phyloP scores from a whole-genome alignment of 2,797 vertebrate species.

The Benthosema pterotum region DNA sequence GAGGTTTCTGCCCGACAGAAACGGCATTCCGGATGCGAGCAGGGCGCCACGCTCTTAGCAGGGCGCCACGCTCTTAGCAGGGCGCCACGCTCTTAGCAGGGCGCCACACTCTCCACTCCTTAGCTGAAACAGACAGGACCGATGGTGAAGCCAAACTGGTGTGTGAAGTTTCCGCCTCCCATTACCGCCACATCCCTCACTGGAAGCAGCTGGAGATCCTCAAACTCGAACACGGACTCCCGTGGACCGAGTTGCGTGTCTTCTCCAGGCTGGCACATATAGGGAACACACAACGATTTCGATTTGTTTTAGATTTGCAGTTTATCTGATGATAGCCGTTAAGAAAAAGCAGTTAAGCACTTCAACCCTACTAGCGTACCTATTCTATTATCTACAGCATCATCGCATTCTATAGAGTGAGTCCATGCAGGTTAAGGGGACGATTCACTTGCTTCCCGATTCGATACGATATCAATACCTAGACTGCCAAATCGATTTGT shows the following conservation, averaged over 20 bases:
- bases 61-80: conserved; percentile 1
- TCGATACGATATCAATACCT: too few species aligned
- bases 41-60: conserved; percentile 6
- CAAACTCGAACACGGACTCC: conserved; percentile 86
- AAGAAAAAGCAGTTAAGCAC: too few species aligned
- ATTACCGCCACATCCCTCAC: conserved; percentile 85
- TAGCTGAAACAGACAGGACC: conserved; percentile 91
- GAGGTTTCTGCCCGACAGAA: too few species aligned
- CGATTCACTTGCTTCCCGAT: too few species aligned
- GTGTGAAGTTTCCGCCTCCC: conserved; percentile 68
- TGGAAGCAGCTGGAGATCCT: conserved; percentile 86
- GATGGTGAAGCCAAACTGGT: conserved; percentile 84
- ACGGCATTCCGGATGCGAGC: conserved; percentile 21
- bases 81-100: neutral
- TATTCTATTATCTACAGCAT: too few species aligned
- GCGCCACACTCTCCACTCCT: conserved; percentile 7
- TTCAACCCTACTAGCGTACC: too few species aligned
- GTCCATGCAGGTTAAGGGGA: too few species aligned
- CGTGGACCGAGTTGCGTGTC: conserved; percentile 65
- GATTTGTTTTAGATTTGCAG: neutral
- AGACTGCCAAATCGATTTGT: too few species aligned
- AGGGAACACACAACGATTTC: conserved; percentile 21
- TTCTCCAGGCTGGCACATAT: conserved; percentile 65
- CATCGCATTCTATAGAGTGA: too few species aligned
- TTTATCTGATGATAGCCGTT: neutral